Conservation (phyloP, 2,113 vertebrate genomes). For the Pitta sordida region DNA sequence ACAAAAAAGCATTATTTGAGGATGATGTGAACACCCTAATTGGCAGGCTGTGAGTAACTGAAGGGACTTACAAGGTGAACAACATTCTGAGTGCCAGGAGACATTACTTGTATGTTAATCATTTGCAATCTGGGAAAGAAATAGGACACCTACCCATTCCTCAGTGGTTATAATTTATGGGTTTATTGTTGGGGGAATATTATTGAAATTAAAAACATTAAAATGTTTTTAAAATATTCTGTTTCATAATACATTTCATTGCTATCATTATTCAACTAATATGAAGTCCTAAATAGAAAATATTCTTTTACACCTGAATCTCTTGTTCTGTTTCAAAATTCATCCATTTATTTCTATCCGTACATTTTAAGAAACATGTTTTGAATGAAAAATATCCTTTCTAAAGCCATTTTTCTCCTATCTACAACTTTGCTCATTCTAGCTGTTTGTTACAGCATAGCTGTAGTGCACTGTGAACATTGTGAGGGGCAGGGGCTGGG, state of each 20-base stretch:
- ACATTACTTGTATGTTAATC: slow-evolving; percentile 58
- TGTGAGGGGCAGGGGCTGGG: rapidly evolving
- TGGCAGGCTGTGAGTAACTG: not conserved
- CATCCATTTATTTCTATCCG: slow-evolving; percentile 28
- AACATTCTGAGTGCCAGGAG: not conserved
- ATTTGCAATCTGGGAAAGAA: slow-evolving; percentile 57
- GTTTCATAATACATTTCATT: not conserved
- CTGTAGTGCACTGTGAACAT: not conserved
- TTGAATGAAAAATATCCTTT: not conserved
- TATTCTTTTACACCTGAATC: not conserved
- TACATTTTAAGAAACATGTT: not conserved
- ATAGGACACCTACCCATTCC: slow-evolving; percentile 48
- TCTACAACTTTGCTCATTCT: not conserved
- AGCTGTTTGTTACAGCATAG: not conserved
- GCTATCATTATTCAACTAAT: not conserved
- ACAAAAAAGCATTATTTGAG: not conserved
- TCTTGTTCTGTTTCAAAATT: not conserved
- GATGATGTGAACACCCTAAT: not conserved
- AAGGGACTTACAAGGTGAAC: not conserved
- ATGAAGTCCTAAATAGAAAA: not conserved
- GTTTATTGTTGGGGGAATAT: not conserved
- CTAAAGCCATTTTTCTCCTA: not conserved
- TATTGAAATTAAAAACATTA: not conserved
- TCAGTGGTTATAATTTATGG: not conserved
- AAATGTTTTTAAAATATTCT: not conserved